Evolutionary conservation across 64 coral and sea anemone genomes (phyloP).

Genomic region (Pachyseris speciosa): DNA sequence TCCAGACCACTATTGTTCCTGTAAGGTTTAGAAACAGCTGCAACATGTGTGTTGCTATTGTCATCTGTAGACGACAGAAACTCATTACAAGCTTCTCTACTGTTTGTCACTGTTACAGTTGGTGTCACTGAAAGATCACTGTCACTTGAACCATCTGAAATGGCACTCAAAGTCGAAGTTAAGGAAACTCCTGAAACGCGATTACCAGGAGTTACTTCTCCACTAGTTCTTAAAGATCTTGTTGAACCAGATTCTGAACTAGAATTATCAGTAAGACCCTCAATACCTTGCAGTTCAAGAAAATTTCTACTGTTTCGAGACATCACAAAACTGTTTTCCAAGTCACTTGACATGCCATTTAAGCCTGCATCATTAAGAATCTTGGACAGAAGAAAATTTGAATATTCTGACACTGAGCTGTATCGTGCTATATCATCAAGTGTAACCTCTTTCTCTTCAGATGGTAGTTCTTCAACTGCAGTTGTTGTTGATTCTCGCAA

Average conservation of each 20-base stretch:
- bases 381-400: slow-evolving; percentile 73
- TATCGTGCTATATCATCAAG: slow-evolving; percentile 58
- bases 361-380: slow-evolving; percentile 70
- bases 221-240: slow-evolving; percentile 48
- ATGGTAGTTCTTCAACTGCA: slow-evolving; percentile 21
- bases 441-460: slow-evolving; percentile 14
- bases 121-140: slow-evolving; percentile 41
- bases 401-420: slow-evolving; percentile 79
- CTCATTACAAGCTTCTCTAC: slow-evolving; percentile 13
- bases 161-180: slow-evolving; percentile 62
- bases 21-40: background rate
- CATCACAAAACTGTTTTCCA: slow-evolving; percentile 12
- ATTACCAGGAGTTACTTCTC: background rate
- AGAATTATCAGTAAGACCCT: background rate
- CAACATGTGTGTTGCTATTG: background rate
- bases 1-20: slow-evolving; percentile 38
- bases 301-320: slow-evolving; percentile 37
- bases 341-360: slow-evolving; percentile 46
- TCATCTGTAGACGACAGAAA: slow-evolving; percentile 34
- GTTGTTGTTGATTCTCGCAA: slow-evolving; percentile 54
- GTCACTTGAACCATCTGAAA: slow-evolving; percentile 60
- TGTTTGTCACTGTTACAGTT: slow-evolving; percentile 66
- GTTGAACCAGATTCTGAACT: slow-evolving; percentile 43
- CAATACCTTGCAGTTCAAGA: slow-evolving; percentile 49
- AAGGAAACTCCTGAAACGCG: slow-evolving; percentile 31